A percentile compares a stretch with the other conserved stretches of the same genome.
These are phyloP conservation scores for Lithobates pipiens DNA, from an alignment of 2,797 vertebrate species.

Conservation along the genomic window DNA sequence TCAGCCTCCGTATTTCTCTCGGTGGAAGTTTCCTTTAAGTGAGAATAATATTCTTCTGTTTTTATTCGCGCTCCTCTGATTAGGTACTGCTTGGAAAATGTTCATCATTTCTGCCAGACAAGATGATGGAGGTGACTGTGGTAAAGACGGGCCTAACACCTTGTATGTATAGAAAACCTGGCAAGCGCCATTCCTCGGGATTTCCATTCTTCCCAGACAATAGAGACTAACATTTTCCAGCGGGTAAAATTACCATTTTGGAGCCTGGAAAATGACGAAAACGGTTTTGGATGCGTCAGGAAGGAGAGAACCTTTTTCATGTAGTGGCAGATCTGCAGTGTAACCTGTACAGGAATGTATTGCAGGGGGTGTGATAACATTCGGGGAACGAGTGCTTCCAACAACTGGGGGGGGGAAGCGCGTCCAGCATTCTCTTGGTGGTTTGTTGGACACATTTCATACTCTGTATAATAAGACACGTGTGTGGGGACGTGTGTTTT, in stretches of 20 bases:
- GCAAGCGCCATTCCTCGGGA: slow-evolving; percentile 53
- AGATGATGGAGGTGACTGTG: neutral
- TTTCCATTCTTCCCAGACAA: slow-evolving; percentile 53
- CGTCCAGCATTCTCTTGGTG: slow-evolving; percentile 24
- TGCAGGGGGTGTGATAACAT: slow-evolving; percentile 47
- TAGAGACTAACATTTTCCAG: slow-evolving; percentile 67
- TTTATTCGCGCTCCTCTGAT: too few relatives aligned
- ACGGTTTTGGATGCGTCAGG: neutral
- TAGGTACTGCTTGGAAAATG: too few relatives aligned
- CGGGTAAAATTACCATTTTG: slow-evolving; percentile 66
- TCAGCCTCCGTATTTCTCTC: too few relatives aligned
- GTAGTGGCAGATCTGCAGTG: neutral
- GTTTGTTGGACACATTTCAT: too few relatives aligned
- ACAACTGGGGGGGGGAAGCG: slow-evolving; percentile 53
- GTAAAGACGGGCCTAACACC: neutral
- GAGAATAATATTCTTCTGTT: too few relatives aligned
- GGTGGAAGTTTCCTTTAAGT: too few relatives aligned
- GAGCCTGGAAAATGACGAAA: slow-evolving; percentile 28
- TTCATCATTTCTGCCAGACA: too few relatives aligned
- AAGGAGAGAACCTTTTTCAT: neutral
- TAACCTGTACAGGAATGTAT: slow-evolving; percentile 1
- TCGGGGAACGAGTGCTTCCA: slow-evolving; percentile 59
- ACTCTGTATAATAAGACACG: too few relatives aligned
- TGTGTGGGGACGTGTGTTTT: slow-evolving; percentile 4
- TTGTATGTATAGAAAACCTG: neutral